phyloP scores from a whole-genome alignment of 2,888 invertebrate genomes.

The Petrolisthes cinctipes region DNA sequence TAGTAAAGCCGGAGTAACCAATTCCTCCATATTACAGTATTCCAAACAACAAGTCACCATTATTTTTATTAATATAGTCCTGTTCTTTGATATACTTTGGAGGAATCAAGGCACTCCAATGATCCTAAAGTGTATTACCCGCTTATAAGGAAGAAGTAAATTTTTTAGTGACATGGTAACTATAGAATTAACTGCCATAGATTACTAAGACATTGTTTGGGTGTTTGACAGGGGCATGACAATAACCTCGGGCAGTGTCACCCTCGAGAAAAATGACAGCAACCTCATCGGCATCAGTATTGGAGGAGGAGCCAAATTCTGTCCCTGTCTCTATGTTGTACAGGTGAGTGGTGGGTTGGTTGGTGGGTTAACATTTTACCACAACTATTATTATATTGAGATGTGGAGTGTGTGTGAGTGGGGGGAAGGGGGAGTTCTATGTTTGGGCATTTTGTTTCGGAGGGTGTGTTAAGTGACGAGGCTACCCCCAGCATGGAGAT shows the following conservation, averaged over 20 bases:
- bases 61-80: slow-evolving; percentile 2
- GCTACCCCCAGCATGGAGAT: too few relatives aligned
- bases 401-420: too few relatives aligned
- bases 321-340: slow-evolving; percentile 97
- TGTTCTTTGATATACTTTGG: background rate
- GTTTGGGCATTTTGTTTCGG: too few relatives aligned
- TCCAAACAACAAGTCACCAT: too few relatives aligned
- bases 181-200: background rate
- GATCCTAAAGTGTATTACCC: too few relatives aligned
- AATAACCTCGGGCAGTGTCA: slow-evolving; percentile 92
- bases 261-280: slow-evolving; percentile 90
- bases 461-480: too few relatives aligned
- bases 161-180: background rate
- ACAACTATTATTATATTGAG: too few relatives aligned
- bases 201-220: slow-evolving; percentile 51
- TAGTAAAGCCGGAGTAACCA: too few relatives aligned
- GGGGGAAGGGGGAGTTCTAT: too few relatives aligned
- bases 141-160: background rate
- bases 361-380: too few relatives aligned
- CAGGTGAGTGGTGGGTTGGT: slow-evolving; percentile 80
- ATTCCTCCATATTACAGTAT: too few relatives aligned
- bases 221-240: slow-evolving; percentile 89
- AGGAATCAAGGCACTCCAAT: too few relatives aligned
- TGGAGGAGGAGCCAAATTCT: slow-evolving; percentile 93
- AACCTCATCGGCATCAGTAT: slow-evolving; percentile 96